Evolutionary conservation across 2,113 vertebrate species (phyloP), one percentile per base, ranked within the genome.

Genomic region (Anser cygnoides): DNA sequence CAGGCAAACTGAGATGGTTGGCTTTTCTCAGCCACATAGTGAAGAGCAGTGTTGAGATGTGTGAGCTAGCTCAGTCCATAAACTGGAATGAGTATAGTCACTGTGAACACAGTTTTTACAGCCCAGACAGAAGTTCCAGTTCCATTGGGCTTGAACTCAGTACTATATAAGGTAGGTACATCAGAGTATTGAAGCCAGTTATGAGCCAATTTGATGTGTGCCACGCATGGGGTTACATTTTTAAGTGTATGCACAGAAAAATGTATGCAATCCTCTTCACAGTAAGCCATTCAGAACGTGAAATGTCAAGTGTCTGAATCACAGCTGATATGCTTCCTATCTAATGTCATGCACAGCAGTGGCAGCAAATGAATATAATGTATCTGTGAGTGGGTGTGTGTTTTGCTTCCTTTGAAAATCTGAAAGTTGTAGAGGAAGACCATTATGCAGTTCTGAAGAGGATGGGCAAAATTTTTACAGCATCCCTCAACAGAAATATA

Each of bases 151-250:
- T 74, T 84, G 31, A 79, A 46, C 16, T 68, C 66, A 78, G 16
- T 52, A 10, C 66, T 8, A 2, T 55, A 39, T 39, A 29, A 75
- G 15, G 10, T 37, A 55, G 37, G 28, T 59, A 25, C 4, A 22
- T 37, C 23, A 58, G 13, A 0, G 0, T 75, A 6, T 26, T 46
- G 61, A 84, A 94, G 20, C 12, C 82, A 44, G 14, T 52, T 76
- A 49, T 0, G 0, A 83, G 50, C 22, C 41, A 46, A 84, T 54
- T 15, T 75, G 55, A 41, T 54, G 31, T 0, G 0, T 58, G 39
- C 46, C 6, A 1, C 37, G 46, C 31, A 1, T 17, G 31, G 31
- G 31, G n/a, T 52, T 89, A 12, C 0, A 0, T 67, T 91, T 92
- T 74, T 31, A 23, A 37, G 21, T 35, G 37, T 44, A 22, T 11